Percentiles rank a stretch among this genome's conserved stretches.
phyloP scores from a whole-genome alignment of 2,797 vertebrate genomes.

The Lateolabrax maculatus region DNA sequence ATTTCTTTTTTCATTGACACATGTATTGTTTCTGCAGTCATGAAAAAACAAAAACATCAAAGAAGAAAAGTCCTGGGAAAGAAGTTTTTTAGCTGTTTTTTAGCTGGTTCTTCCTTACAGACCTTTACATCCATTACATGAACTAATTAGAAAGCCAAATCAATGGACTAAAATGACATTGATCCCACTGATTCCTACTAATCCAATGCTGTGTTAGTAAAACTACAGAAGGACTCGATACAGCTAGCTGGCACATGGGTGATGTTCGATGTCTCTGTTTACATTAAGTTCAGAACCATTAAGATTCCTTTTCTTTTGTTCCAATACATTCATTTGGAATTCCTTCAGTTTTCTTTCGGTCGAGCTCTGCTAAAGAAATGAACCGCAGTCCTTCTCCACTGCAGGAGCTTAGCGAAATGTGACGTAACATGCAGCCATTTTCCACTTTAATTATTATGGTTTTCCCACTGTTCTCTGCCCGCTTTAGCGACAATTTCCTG shows the following conservation, averaged over 20 bases:
- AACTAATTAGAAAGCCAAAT: conserved; percentile 25
- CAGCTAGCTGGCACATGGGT: neutral
- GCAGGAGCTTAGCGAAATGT: neutral
- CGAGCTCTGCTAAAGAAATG: neutral
- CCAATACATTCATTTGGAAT: neutral
- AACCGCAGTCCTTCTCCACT: neutral
- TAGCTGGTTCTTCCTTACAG: neutral
- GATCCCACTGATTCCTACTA: conserved; percentile 33
- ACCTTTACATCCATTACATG: conserved; percentile 23
- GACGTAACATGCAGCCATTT: neutral
- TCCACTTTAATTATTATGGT: neutral
- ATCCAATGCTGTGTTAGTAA: conserved; percentile 25
- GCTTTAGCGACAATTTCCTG: neutral
- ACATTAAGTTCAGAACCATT: neutral
- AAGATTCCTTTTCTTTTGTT: neutral
- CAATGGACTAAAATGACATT: conserved; percentile 32
- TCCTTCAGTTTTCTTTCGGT: neutral
- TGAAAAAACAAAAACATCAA: neutral
- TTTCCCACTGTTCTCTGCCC: neutral
- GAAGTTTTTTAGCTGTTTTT: neutral
- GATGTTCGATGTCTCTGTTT: neutral
- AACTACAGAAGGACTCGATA: neutral
- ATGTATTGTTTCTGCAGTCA: neutral
- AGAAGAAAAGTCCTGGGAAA: neutral
- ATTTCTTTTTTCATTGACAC: neutral